Conservation (phyloP, 2,113 vertebrate genomes). For the Sula dactylatra region DNA sequence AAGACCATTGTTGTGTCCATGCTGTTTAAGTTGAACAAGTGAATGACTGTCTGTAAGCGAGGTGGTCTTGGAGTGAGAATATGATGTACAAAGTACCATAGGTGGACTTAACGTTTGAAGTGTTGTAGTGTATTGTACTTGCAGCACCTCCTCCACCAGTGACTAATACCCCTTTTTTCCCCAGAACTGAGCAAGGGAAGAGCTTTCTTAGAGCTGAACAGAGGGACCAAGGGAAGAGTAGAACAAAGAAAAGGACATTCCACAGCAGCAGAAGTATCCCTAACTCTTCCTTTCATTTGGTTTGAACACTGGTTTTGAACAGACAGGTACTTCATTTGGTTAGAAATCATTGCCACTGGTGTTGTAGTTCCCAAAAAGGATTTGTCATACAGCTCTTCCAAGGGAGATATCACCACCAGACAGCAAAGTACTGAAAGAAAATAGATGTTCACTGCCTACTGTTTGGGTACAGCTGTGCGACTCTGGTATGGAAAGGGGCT, state of each 20-base stretch:
- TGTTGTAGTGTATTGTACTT: not conserved
- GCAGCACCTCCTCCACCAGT: not conserved
- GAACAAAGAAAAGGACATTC: not conserved
- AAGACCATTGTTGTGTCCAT: not conserved
- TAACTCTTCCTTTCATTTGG: not conserved
- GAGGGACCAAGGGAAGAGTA: not conserved
- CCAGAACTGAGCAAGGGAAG: not conserved
- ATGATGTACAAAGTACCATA: not conserved
- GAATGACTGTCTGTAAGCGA: not conserved
- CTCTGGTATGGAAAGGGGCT: not conserved
- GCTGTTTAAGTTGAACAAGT: not conserved
- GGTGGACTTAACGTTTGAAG: not conserved
- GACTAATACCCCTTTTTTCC: not conserved
- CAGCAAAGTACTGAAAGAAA: not conserved
- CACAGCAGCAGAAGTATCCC: not conserved
- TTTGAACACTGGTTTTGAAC: not conserved
- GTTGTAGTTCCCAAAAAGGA: not conserved
- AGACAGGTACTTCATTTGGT: not conserved
- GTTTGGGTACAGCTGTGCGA: not conserved
- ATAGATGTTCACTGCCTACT: not conserved
- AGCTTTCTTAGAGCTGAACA: not conserved
- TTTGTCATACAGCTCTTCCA: not conserved
- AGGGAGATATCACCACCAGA: not conserved
- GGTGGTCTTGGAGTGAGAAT: not conserved
- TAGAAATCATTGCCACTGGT: not conserved